Evolutionary conservation across 2,888 invertebrate species (phyloP).

Genomic region (Tinea semifulvella): DNA sequence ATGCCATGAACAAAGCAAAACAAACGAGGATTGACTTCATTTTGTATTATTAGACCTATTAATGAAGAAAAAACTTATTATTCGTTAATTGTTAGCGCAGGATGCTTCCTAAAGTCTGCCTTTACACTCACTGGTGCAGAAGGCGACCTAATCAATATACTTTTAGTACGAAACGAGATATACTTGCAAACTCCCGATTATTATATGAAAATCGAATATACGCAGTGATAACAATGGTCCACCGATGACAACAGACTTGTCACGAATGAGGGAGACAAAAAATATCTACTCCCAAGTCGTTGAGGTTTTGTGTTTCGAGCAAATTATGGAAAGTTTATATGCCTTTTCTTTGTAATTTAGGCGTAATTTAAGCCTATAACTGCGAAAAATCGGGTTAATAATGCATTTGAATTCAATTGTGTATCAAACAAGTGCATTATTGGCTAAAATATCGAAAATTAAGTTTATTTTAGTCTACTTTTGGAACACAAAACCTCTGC

Average conservation of each 20-base stretch:
- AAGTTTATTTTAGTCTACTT: constrained; percentile 13
- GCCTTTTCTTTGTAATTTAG: background rate
- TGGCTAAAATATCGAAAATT: background rate
- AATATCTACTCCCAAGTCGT: constrained; percentile 23
- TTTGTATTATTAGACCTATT: constrained; percentile 25
- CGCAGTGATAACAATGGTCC: constrained; percentile 53
- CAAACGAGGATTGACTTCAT: constrained; percentile 68
- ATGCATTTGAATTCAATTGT: background rate
- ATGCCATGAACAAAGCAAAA: constrained; percentile 57
- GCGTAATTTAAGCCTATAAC: background rate
- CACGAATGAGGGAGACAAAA: constrained; percentile 43
- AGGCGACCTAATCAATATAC: constrained; percentile 65
- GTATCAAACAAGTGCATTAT: background rate
- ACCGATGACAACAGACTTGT: constrained; percentile 42
- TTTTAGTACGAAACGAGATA: background rate
- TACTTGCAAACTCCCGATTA: background rate
- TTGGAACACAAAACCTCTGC: constrained; percentile 59
- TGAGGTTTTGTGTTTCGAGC: constrained; percentile 59
- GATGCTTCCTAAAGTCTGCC: constrained; percentile 60
- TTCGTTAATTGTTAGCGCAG: background rate
- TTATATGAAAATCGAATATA: constrained; percentile 27
- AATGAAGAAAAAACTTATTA: constrained; percentile 35
- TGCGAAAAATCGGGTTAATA: background rate
- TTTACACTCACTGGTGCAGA: constrained; percentile 95
- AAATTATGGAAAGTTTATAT: constrained; percentile 10